These are phyloP conservation scores for Nicator chloris DNA, from an alignment of 2,113 vertebrate species.

Conservation along the genomic window DNA sequence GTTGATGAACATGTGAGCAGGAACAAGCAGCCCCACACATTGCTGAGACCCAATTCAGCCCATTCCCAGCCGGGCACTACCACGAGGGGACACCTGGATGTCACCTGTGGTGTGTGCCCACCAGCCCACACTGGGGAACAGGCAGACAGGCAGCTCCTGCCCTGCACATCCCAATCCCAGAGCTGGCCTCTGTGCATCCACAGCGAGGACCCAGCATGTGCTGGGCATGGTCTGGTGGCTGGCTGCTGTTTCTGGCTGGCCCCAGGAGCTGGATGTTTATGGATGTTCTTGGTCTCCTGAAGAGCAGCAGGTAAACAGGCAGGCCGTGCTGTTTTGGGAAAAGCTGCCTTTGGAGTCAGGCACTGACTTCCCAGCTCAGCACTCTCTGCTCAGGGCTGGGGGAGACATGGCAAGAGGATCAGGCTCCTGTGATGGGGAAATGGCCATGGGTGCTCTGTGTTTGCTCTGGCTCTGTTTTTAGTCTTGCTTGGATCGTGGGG, in stretches of 20 bases:
- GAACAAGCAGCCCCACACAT: not conserved
- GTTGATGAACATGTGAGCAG: not conserved
- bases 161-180: accelerated
- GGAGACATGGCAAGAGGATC: not conserved
- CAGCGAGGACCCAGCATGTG: not conserved
- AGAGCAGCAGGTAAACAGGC: not conserved
- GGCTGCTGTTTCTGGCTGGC: not conserved
- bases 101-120: accelerated
- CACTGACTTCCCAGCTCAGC: not conserved
- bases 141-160: not conserved
- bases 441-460: not conserved
- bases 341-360: not conserved
- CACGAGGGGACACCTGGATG: too few relatives aligned
- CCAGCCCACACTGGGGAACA: not conserved
- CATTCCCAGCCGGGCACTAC: not conserved
- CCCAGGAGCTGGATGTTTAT: not conserved
- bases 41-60: not conserved
- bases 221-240: not conserved
- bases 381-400: not conserved
- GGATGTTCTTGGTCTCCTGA: not conserved
- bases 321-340: not conserved
- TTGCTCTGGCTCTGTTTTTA: not conserved
- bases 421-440: not conserved
- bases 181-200: not conserved
- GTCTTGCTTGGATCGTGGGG: not conserved